phyloP scores from a whole-genome alignment of 2,113 vertebrate genomes.

The Desmodus rotundus region DNA sequence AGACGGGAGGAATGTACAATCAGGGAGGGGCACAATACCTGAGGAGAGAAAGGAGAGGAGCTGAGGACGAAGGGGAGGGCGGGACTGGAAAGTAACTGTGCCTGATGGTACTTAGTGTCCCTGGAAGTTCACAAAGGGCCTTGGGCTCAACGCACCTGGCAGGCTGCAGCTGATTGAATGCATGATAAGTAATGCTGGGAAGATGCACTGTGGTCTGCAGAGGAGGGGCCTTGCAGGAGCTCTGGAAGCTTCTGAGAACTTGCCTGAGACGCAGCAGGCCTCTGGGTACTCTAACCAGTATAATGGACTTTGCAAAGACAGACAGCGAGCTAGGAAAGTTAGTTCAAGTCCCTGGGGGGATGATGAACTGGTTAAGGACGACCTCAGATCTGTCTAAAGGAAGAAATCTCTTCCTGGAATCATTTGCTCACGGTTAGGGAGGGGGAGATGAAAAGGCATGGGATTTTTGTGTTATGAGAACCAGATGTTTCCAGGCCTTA shows the following conservation, averaged over 20 bases:
- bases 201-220: not conserved
- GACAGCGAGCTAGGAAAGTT: not conserved
- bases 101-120: not conserved
- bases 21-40: too few species aligned
- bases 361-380: constrained; percentile 1
- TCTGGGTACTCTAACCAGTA: constrained; percentile 5
- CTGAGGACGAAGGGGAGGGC: not conserved
- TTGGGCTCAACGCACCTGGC: not conserved
- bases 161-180: not conserved
- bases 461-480: not conserved
- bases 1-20: not conserved
- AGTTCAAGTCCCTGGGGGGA: not conserved
- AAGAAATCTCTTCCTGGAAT: constrained; percentile 1
- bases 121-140: not conserved
- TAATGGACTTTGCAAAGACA: constrained; percentile 54
- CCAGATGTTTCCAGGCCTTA: not conserved
- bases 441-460: not conserved
- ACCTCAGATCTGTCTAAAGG: not conserved
- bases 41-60: not conserved
- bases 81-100: fast-evolving
- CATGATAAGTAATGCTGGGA: not conserved
- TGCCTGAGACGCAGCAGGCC: not conserved
- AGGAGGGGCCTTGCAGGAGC: not conserved
- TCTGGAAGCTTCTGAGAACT: constrained; percentile 21
- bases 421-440: not conserved